Evolutionary conservation across 2,797 vertebrate genomes (phyloP).

Genomic region (Sebastes steindachneri): DNA sequence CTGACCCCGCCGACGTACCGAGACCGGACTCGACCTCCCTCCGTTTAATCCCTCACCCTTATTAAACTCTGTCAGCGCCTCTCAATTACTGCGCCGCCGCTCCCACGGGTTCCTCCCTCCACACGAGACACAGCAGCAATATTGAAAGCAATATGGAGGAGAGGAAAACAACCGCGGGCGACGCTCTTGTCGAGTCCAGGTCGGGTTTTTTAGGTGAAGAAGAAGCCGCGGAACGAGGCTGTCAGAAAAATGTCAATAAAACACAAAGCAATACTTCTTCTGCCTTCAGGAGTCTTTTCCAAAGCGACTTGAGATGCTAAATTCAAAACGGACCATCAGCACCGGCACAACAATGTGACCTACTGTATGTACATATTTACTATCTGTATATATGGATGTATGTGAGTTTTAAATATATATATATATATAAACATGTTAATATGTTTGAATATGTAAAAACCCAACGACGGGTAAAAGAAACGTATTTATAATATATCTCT

Average conservation of each 20-base stretch:
- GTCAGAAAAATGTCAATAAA: slow-evolving; percentile 34
- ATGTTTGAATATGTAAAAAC: slow-evolving; percentile 59
- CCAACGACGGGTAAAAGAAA: slow-evolving; percentile 2
- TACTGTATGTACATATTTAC: slow-evolving; percentile 32
- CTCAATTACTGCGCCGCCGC: not conserved
- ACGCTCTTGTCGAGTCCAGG: not conserved
- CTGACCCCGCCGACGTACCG: slow-evolving; percentile 50
- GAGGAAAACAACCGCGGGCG: not conserved
- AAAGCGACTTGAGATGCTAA: slow-evolving; percentile 1
- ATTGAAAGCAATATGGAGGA: slow-evolving; percentile 61
- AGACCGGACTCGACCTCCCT: slow-evolving; percentile 4
- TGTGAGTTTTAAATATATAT: not conserved
- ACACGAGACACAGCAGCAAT: slow-evolving; percentile 21
- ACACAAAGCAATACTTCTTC: slow-evolving; percentile 63
- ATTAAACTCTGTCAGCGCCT: slow-evolving; percentile 31
- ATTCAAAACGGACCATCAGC: slow-evolving; percentile 9
- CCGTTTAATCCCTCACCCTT: slow-evolving; percentile 17
- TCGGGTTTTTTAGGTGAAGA: not conserved
- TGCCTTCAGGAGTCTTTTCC: slow-evolving; percentile 34
- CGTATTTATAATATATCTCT: slow-evolving; percentile 63
- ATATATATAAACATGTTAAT: slow-evolving; percentile 36
- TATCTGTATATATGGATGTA: slow-evolving; percentile 13
- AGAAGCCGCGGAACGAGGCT: not conserved
- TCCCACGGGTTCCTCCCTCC: not conserved
- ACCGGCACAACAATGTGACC: slow-evolving; percentile 18